A percentile compares a stretch with the other conserved stretches of the same genome.
Conservation (phyloP, 2,113 vertebrate species). For the Microtus oregoni region DNA sequence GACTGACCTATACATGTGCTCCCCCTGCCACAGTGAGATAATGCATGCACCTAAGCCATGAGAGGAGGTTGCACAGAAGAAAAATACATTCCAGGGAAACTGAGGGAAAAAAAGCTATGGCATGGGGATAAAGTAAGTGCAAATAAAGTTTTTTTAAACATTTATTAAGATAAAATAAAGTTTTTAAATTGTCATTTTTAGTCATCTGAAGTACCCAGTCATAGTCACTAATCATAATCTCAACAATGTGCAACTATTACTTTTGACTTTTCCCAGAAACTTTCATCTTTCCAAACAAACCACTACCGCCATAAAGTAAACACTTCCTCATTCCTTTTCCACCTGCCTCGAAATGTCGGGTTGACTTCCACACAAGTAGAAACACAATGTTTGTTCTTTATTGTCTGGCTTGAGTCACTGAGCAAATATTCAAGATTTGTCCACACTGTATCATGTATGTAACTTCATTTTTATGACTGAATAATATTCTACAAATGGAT, state of each 20-base stretch:
- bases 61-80: neutral
- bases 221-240: neutral
- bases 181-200: neutral
- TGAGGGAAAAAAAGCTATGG: neutral
- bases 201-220: neutral
- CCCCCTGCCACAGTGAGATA: neutral
- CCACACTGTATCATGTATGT: neutral
- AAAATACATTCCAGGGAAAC: neutral
- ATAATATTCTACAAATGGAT: neutral
- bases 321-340: neutral
- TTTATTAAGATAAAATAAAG: neutral
- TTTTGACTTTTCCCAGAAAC: neutral
- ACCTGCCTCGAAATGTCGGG: neutral
- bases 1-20: neutral
- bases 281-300: neutral
- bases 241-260: neutral
- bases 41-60: neutral
- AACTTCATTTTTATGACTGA: neutral
- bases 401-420: neutral
- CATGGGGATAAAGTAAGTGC: neutral
- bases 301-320: neutral
- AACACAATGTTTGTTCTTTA: neutral
- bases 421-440: neutral
- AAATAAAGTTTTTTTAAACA: neutral
- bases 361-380: fast-evolving